phyloP scores from a whole-genome alignment of 2,113 vertebrate species.

The Nematolebias whitei region DNA sequence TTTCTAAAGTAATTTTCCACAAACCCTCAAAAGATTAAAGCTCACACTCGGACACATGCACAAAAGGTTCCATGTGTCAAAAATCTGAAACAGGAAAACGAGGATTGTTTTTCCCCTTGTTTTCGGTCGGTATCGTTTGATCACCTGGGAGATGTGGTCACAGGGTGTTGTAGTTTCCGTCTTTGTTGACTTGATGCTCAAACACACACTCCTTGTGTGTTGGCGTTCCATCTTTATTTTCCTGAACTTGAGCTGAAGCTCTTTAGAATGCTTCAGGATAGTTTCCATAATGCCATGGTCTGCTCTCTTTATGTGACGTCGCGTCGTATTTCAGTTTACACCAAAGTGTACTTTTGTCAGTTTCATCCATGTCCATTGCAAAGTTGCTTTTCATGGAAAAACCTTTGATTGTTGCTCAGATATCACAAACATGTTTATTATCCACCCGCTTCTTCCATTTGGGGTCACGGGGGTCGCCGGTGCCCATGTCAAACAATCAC shows the following conservation, averaged over 20 bases:
- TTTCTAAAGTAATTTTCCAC: background rate
- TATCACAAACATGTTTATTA: too few species aligned
- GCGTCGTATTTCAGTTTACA: background rate
- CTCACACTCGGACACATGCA: too few species aligned
- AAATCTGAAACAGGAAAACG: background rate
- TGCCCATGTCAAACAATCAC: too few species aligned
- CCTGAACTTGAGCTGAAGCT: background rate
- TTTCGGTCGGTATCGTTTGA: too few species aligned
- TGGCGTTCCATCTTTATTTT: background rate
- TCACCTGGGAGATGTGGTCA: conserved; percentile 18
- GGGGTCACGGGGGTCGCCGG: too few species aligned
- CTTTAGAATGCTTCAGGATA: conserved; percentile 8
- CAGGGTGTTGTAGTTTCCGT: conserved; percentile 33
- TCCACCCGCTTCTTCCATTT: too few species aligned
- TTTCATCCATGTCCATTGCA: too few species aligned
- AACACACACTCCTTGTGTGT: background rate
- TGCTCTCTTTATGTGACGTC: background rate
- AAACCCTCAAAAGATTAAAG: too few species aligned
- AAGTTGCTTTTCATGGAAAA: background rate
- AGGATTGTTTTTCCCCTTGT: too few species aligned
- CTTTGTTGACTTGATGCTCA: background rate
- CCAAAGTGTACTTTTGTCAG: too few species aligned
- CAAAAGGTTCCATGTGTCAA: conserved; percentile 18
- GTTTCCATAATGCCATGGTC: background rate
- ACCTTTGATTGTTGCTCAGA: background rate